Evolutionary conservation across 2,888 invertebrate species (phyloP), one percentile per base, ranked within the genome.

Genomic region (Eupithecia inturbata): DNA sequence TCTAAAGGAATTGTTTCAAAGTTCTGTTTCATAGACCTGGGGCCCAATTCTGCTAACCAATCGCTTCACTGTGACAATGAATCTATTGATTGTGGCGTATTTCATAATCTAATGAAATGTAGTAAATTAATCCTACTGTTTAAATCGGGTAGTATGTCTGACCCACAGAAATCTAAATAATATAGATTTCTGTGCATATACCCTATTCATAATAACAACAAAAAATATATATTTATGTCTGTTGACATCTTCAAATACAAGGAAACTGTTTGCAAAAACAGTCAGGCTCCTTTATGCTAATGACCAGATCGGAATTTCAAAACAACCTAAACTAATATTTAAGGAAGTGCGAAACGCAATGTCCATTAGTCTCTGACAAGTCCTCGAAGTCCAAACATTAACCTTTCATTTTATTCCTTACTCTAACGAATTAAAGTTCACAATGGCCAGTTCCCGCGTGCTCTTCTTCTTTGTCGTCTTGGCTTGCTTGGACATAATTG

Each of bases 391-490:
- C 6, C 6, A 41, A 14, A 39, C 66, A 28, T 6, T 28, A 7
- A 16, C 19, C 31, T 31, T 31, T 57, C 3, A 31, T 62, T 31
- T 19, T 31, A 31, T 62, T 28, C 16, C 19, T 7, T 53, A 10
- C n/a, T 53, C n/a, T n/a, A 9, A 31, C 28, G 16, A 31, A 19
- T 62, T 26, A 26, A 22, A 66, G 12, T 36, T 66, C 5, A 41
- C 22, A 66, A 66, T 66, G 67, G 66, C 66, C 22, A 66, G 66
- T 36, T 66, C 66, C 66, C n/a, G 66, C 5, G 26, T 66, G 14
- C 39, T 66, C 14, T 66, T 66, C 39, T 81, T 85, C 33, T 53
- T 84, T 82, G 81, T 85, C 71, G 79, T 83, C 64, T 78, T 84
- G 19, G 83, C 83, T 14, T 72, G 78, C n/a, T 31, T 67, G 49